Evolutionary conservation across 2,113 vertebrate species (phyloP), one percentile per base, ranked within the genome.

Genomic region (Paracanthobrama guichenoti): DNA sequence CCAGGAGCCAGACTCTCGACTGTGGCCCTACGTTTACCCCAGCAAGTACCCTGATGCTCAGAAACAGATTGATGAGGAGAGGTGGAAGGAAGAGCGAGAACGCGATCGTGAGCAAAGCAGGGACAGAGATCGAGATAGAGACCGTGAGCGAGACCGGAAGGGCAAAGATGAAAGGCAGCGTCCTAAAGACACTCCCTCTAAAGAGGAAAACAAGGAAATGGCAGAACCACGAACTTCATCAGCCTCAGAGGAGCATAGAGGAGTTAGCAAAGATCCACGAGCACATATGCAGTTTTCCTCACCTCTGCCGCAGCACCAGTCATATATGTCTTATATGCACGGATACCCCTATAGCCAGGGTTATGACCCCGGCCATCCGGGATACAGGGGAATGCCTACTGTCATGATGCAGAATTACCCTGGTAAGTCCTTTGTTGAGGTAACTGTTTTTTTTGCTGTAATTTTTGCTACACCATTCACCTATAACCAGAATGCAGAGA

Each of bases 401-500:
- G 97, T 99, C 91, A 99, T 99, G 98, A 99, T 99, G 98, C 98
- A 98, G 92, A 99, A 97, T 87, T 99, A 99, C 91, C 96, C 98
- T 97, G 97, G 98, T 99, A 82, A 81, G 81, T 71, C 12, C 35
- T 46, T 42, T 24, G 76, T 44, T 2, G 16, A 12, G 42, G 6
- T 79, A 22, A n/a, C 22, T 76, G 5, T 0, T 20, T 55, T 55
- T 55, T 48, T 48, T 48, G 46, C 46, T 1, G 4, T 50, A 0
- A 53, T 7, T 53, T 53, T 16, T 55, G 6, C 4, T 39, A 3
- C 39, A 39, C 39, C 39, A 4, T 26, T 79, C 11, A 24, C 20
- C 16, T 10, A 8, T 22, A 55, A 55, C 18, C 53, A 55, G 53
- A 62, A 24, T 26, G n/a, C 22, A 26, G 24, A 62, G n/a, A 16